Evolutionary conservation across 2,888 invertebrate species (phyloP).

Genomic region (Ennomos quercinarius): DNA sequence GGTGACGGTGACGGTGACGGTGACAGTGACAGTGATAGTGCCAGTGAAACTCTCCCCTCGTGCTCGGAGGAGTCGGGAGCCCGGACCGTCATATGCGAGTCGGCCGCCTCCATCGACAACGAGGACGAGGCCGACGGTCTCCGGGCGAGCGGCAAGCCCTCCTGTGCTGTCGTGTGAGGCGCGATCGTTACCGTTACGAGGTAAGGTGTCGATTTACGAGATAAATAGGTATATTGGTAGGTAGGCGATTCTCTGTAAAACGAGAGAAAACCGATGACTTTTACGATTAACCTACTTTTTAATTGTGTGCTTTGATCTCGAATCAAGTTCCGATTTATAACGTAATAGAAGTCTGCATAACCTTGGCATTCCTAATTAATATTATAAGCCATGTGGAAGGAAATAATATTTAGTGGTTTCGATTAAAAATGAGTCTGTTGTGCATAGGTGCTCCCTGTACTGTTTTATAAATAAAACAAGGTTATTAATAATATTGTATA

Average conservation of each 20-base stretch:
- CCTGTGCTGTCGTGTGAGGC: slow-evolving; percentile 16
- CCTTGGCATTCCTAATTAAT: slow-evolving; percentile 19
- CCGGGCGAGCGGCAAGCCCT: slow-evolving; percentile 6
- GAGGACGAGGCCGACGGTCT: not conserved
- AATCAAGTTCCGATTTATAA: slow-evolving; percentile 19
- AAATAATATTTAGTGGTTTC: not conserved
- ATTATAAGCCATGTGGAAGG: not conserved
- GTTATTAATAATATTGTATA: slow-evolving; percentile 6
- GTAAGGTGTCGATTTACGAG: no score
- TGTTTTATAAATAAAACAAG: slow-evolving; percentile 18
- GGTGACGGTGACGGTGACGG: not conserved
- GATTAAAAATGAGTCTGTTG: slow-evolving; percentile 4
- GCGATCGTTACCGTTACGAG: slow-evolving; percentile 2
- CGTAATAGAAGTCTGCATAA: slow-evolving; percentile 27
- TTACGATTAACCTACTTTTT: not conserved
- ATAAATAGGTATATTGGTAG: not conserved
- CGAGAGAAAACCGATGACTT: slow-evolving; percentile 7
- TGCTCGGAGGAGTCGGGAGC: slow-evolving; percentile 11
- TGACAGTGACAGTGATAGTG: not conserved
- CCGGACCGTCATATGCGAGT: slow-evolving; percentile 48
- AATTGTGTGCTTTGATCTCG: slow-evolving; percentile 24
- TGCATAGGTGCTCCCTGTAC: slow-evolving; percentile 19
- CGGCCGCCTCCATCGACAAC: slow-evolving; percentile 15
- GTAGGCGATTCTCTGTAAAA: slow-evolving; percentile 1
- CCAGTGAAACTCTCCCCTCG: not conserved